Evolutionary conservation across 2,797 vertebrate species (phyloP).

Genomic region (Acipenser transmontanus): DNA sequence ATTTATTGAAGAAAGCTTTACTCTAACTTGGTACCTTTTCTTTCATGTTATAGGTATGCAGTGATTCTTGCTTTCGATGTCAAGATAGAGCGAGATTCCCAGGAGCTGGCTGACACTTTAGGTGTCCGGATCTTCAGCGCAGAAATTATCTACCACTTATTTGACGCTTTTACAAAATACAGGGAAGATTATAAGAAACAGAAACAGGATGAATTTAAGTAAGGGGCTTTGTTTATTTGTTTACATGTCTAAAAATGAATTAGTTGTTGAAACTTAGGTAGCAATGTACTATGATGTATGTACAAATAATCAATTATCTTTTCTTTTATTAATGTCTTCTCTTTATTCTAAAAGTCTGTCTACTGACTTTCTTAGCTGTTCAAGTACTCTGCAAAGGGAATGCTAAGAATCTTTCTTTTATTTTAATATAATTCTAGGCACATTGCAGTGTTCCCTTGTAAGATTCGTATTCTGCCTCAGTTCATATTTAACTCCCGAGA

Average conservation of each 20-base stretch:
- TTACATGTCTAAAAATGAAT: no score
- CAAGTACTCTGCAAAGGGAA: no score
- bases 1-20: no score
- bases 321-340: no score
- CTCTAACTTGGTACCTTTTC: background rate
- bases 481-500: constrained; percentile 98
- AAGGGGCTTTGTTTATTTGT: constrained; percentile 29
- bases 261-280: no score
- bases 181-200: constrained; percentile 96
- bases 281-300: no score
- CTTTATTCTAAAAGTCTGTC: no score
- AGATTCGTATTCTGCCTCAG: constrained; percentile 89
- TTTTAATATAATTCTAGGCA: constrained; percentile 53
- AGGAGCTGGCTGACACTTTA: constrained; percentile 94
- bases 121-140: constrained; percentile 91
- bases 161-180: constrained; percentile 95
- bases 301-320: no score
- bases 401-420: no score
- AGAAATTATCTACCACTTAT: constrained; percentile 97
- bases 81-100: constrained; percentile 88
- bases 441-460: constrained; percentile 90
- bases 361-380: no score
- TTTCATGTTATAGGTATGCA: constrained; percentile 64
- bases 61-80: constrained; percentile 94
- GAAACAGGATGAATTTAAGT: constrained; percentile 98